Conservation (phyloP, 2,797 vertebrate species). For the Phataginus tetradactyla region DNA sequence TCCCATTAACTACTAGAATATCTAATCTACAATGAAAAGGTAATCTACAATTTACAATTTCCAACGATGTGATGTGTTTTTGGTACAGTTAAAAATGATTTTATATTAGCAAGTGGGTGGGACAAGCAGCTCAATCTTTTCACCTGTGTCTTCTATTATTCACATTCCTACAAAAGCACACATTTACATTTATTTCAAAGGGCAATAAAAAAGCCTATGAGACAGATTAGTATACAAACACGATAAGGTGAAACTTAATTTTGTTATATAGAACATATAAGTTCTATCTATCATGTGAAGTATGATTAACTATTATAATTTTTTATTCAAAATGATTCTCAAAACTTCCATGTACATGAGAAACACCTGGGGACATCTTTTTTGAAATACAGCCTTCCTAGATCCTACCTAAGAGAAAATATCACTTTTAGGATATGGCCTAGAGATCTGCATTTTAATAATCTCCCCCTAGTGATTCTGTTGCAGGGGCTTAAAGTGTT, state of each 20-base stretch:
- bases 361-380: not conserved
- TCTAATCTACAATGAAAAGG: conserved; percentile 45
- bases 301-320: not conserved
- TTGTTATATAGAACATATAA: not conserved
- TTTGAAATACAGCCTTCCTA: not conserved
- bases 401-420: not conserved
- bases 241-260: not conserved
- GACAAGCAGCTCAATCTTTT: not conserved
- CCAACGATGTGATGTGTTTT: not conserved
- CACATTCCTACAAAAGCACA: not conserved
- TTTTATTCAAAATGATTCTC: not conserved
- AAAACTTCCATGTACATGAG: not conserved
- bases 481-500: not conserved
- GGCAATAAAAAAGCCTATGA: not conserved
- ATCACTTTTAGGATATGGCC: not conserved
- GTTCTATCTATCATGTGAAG: too few relatives aligned
- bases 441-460: not conserved
- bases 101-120: not conserved
- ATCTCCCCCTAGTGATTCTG: not conserved
- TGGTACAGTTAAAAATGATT: not conserved
- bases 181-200: not conserved
- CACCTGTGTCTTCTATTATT: not conserved
- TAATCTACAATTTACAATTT: not conserved
- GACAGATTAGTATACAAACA: not conserved
- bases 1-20: conserved; percentile 38